A percentile compares a stretch with the other conserved stretches of the same genome.
phyloP scores from a whole-genome alignment of 2,113 vertebrate genomes.

The Phainopepla nitens region DNA sequence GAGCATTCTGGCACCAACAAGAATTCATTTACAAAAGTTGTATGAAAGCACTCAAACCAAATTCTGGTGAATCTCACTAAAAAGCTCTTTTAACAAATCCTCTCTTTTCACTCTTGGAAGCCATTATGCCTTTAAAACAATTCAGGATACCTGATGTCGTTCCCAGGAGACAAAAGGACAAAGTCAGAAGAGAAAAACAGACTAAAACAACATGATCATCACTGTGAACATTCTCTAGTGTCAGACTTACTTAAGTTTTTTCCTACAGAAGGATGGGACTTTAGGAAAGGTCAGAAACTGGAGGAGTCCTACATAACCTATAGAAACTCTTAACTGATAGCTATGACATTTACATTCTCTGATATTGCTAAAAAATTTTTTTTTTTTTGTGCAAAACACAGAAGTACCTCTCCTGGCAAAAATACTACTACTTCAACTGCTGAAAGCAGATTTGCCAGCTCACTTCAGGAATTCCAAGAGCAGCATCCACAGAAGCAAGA shows the following conservation, averaged over 20 bases:
- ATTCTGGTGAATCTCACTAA: background rate
- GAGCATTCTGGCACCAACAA: background rate
- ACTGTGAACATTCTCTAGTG: background rate
- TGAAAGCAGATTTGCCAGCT: background rate
- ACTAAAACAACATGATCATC: background rate
- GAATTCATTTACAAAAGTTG: background rate
- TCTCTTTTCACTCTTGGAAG: background rate
- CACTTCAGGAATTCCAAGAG: background rate
- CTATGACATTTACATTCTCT: background rate
- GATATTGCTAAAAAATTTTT: background rate
- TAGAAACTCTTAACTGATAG: background rate
- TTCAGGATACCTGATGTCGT: background rate
- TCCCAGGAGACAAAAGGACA: background rate
- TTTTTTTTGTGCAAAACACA: background rate
- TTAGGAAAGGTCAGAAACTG: background rate
- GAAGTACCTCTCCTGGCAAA: accelerated
- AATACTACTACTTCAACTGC: background rate
- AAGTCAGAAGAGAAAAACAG: background rate
- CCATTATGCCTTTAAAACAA: background rate
- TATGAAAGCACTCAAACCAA: background rate
- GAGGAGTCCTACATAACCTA: background rate
- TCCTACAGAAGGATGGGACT: background rate
- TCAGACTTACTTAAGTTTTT: background rate
- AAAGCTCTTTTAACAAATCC: background rate
- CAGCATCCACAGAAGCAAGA: background rate